Base-by-base conservation (phyloP, 2,797 vertebrate genomes). In the Dryobates pubescens region DNA sequence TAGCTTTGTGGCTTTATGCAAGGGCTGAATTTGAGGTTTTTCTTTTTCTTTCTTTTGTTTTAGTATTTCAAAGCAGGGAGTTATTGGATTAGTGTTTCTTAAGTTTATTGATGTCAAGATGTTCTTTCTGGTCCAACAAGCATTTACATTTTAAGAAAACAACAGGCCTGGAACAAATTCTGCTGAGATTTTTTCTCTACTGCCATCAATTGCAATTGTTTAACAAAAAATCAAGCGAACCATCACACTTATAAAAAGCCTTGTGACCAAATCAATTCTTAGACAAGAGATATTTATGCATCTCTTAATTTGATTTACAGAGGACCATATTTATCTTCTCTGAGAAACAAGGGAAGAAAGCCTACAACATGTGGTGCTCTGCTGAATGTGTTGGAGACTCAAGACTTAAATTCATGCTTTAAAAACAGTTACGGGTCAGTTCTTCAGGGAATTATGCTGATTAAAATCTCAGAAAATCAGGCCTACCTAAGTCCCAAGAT, bases 131-230 rank as follows among this genome's bases (percentile, higher is more conserved):
- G 69, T 90, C 51, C 65, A 91, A 59, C 8, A 64, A 76, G 49
- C 32, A 89, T 86, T 70, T 85, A 22, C 8, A 8, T 63, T 65
- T 76, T 32, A 63, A 80, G 59, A 86, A 88, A 87, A 13, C 29
- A n/a, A 59, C 43, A 87, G 41, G 26, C 85, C 53, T 87, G 61
- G 61, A 82, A 82, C 29, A 59, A 69, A 53, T 38, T 71, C 12
- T 57, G 27, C 36, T 78, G 59, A 93, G 24, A 23, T 91, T 92
- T 93, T 92, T 75, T 54, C 32, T 78, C 56, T 47, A 13, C 19
- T 69, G 47, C 19, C 22, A 26, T 16, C 41, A 38, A 36, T n/a
- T 65, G 23, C 6, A 58, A 45, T 54, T 67, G 13, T 54, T 92
- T 43, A 64, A 22, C 22, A 90, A 93, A 88, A 79, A 26, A 13